These are phyloP conservation scores for Girardinichthys multiradiatus DNA, from an alignment of 2,113 vertebrate genomes.

Conservation along the genomic window DNA sequence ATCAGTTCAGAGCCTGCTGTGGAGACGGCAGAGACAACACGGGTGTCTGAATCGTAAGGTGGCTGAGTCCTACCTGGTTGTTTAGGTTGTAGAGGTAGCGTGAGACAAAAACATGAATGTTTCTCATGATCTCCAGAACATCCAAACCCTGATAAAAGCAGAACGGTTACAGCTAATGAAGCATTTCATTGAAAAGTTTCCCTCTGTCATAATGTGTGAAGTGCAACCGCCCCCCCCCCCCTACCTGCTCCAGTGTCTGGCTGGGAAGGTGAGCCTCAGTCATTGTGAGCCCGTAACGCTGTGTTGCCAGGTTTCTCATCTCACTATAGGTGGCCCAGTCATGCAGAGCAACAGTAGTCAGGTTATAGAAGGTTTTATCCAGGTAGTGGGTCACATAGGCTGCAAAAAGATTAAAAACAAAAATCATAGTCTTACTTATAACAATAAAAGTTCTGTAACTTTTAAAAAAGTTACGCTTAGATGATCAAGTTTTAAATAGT, in stretches of 20 bases:
- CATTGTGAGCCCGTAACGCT: slow-evolving; percentile 95
- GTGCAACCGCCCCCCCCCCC: rapidly evolving
- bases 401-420: slow-evolving; percentile 54
- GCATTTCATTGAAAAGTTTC: background rate
- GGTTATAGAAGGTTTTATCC: slow-evolving; percentile 98
- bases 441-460: background rate
- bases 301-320: slow-evolving; percentile 96
- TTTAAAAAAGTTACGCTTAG: background rate
- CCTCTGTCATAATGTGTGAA: background rate
- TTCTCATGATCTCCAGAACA: slow-evolving; percentile 99
- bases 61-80: slow-evolving; percentile 87
- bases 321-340: slow-evolving; percentile 99
- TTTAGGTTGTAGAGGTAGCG: slow-evolving; percentile 99
- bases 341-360: slow-evolving; percentile 96
- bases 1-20: background rate
- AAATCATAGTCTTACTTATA: background rate
- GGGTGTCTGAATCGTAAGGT: background rate
- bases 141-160: slow-evolving; percentile 88
- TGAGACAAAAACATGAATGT: slow-evolving; percentile 98
- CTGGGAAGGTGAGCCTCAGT: slow-evolving; percentile 97
- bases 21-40: background rate
- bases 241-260: slow-evolving; percentile 97
- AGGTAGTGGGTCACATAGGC: slow-evolving; percentile 97
- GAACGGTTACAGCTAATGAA: background rate
- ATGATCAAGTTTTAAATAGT: background rate